A percentile compares a stretch with the other conserved stretches of the same genome.
These are phyloP conservation scores for Orbicella faveolata DNA, from an alignment of 64 coral and sea anemone species.

Conservation along the genomic window DNA sequence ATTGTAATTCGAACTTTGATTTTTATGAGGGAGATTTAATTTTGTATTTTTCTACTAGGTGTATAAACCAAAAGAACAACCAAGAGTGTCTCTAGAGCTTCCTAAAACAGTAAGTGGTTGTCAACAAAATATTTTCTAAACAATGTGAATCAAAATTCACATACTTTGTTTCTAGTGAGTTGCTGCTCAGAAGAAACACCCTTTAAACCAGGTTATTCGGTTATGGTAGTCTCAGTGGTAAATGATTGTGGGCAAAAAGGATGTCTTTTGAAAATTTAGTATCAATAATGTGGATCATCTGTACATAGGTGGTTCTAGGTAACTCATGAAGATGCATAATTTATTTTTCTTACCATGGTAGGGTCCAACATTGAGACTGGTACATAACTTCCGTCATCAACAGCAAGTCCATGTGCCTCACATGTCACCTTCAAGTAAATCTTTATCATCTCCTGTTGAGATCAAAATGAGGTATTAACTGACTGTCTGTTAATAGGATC, in stretches of 20 bases:
- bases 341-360: neutral
- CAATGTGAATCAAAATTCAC: too few species aligned
- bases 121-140: neutral
- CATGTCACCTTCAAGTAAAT: neutral
- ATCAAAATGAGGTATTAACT: conserved; percentile 37
- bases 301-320: too few species aligned
- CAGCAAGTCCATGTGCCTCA: conserved; percentile 13
- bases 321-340: too few species aligned
- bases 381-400: conserved; percentile 2
- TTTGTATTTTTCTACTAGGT: conserved; percentile 35
- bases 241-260: too few species aligned
- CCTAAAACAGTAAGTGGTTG: conserved; percentile 73
- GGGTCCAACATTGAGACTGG: conserved; percentile 33
- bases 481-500: too few species aligned
- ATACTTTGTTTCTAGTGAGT: too few species aligned
- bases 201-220: too few species aligned
- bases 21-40: neutral
- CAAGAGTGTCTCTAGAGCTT: conserved; percentile 77
- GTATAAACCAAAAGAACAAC: conserved; percentile 76
- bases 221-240: too few species aligned
- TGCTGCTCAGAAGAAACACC: too few species aligned
- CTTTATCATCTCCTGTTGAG: conserved; percentile 5
- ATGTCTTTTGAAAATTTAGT: too few species aligned
- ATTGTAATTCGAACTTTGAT: neutral
- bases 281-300: too few species aligned